These are phyloP conservation scores for Andrena praecox DNA, from an alignment of 2,888 invertebrate species.

Conservation along the genomic window DNA sequence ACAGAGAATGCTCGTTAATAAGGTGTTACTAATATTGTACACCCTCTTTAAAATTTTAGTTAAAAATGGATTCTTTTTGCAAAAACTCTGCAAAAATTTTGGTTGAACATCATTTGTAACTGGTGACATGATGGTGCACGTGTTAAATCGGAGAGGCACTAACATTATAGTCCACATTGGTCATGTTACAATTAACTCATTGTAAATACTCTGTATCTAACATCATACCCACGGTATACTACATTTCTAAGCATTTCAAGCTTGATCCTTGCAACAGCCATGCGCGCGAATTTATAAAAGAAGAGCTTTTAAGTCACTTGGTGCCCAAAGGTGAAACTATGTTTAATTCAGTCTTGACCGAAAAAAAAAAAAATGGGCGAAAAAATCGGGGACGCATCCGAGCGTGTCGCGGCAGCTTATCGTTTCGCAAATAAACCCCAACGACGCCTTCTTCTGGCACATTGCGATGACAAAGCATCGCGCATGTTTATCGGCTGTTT, in stretches of 20 bases:
- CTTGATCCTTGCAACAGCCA: not conserved
- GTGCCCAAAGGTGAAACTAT: not conserved
- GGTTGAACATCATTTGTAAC: no score
- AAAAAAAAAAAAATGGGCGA: constrained; percentile 9
- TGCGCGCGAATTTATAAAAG: not conserved
- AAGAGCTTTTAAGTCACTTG: not conserved
- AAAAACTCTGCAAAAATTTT: no score
- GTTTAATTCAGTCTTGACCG: constrained; percentile 1
- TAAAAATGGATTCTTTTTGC: no score
- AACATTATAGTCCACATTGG: not conserved
- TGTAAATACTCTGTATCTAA: not conserved
- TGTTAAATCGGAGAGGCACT: not conserved
- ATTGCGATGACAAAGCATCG: constrained; percentile 70
- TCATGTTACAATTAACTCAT: not conserved
- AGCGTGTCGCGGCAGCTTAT: constrained; percentile 61
- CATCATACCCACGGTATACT: not conserved
- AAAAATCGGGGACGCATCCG: constrained; percentile 31
- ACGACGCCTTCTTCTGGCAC: constrained; percentile 42
- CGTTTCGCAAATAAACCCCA: constrained; percentile 68
- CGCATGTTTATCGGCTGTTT: constrained; percentile 74
- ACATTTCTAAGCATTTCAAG: not conserved
- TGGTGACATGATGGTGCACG: no score
- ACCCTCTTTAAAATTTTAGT: no score
- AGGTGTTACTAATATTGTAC: no score
- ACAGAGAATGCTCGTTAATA: no score